Conservation (phyloP, 23 tunicate genomes). For the Phallusia fumigata region DNA sequence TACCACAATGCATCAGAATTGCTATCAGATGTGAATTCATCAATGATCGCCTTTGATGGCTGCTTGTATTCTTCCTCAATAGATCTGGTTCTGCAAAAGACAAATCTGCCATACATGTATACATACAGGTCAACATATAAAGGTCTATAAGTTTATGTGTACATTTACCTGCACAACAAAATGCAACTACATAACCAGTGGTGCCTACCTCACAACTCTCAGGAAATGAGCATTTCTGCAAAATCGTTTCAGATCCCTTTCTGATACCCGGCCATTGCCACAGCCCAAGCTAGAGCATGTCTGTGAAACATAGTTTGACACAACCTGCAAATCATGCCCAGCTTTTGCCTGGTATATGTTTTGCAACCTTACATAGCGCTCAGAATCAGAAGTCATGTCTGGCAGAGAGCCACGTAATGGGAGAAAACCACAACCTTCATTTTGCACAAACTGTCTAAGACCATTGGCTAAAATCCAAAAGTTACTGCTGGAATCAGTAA, state of each 20-base stretch:
- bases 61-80: conserved; percentile 43
- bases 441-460: conserved; percentile 63
- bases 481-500: conserved; percentile 46
- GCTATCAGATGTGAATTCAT: conserved; percentile 44
- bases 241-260: conserved; percentile 62
- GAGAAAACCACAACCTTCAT: conserved; percentile 43
- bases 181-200: no score
- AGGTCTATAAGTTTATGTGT: not conserved
- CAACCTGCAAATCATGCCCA: conserved; percentile 46
- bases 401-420: conserved; percentile 85
- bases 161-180: not conserved
- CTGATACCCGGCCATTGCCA: conserved; percentile 66
- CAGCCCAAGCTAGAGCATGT: conserved; percentile 49
- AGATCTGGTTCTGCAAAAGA: conserved; percentile 42
- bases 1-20: conserved; percentile 80
- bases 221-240: conserved; percentile 79
- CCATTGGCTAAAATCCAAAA: conserved; percentile 84
- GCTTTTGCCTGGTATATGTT: conserved; percentile 79
- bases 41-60: conserved; percentile 51
- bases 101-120: not conserved
- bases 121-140: no score
- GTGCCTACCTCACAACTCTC: conserved; percentile 51
- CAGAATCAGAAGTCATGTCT: conserved; percentile 98
- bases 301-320: conserved; percentile 54
- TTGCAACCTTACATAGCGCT: conserved; percentile 77